Base-by-base conservation (phyloP, 1,140 invertebrate genomes). In the Teleogryllus occipitalis region DNA sequence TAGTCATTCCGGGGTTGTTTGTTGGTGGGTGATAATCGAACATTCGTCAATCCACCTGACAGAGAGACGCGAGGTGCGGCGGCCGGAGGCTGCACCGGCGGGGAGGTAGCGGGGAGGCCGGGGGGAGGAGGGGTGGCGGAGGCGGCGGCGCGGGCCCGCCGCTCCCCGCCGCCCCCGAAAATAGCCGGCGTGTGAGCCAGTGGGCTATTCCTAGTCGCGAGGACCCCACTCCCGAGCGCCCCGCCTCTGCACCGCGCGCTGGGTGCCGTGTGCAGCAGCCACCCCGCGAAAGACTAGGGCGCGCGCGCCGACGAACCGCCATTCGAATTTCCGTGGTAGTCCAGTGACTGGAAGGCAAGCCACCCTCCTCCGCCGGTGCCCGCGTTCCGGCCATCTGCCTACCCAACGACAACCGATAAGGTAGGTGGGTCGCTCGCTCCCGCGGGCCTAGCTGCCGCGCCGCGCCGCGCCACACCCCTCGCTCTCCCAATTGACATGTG, bases 261-360 rank as follows among this genome's bases (percentile, higher is more conserved):
- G 21, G 83, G 87, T 86, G 87, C 87, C 87, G 87, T 88, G 87
- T 88, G 87, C 87, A 88, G 73, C 65, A 8, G 85, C 83, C 85
- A 82, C 83, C 83, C 83, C 83, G 84, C 81, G 83, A 87, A 87
- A 88, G 87, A 88, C 87, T 88, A 88, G 85, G 84, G 83, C 65
- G 84, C 83, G 84, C 83, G 78, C 82, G 81, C 79, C 85, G 84
- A 84, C 84, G 85, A 85, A 85, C 83, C 86, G 86, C 84, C 87
- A 88, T 86, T 88, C 87, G 87, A 85, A 86, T 84, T 82, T 83
- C 82, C 22, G 85, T 85, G 85, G 85, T 85, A 85, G 84, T 85
- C 78, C 80, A 85, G 85, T 85, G 84, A 84, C 82, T 83, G 83
- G 83, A 83, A 83, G 82, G 82, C 82, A 83, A 82, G 82, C 80